Percentiles rank a stretch among this genome's conserved stretches.
phyloP scores from a whole-genome alignment of 2,797 vertebrate genomes.

The Karalla daura region DNA sequence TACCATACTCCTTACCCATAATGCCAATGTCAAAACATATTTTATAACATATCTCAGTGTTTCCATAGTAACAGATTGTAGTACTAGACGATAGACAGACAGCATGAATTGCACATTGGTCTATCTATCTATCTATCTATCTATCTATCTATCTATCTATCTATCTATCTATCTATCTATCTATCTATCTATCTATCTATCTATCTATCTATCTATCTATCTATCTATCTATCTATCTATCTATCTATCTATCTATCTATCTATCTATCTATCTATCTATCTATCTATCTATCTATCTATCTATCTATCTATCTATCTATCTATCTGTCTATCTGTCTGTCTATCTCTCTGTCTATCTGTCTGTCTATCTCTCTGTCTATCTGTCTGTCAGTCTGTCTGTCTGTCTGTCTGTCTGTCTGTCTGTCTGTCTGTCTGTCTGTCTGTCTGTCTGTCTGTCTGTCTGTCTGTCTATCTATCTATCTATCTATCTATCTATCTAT shows the following conservation, averaged over 20 bases:
- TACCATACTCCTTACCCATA: conserved; percentile 16
- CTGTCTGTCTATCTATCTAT: conserved; percentile 7
- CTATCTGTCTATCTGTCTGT: conserved; percentile 1
- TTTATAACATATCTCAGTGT: conserved; percentile 58
- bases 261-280: conserved; percentile 5
- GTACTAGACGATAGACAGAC: conserved; percentile 22
- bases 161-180: conserved; percentile 13
- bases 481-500: conserved; percentile 3
- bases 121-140: conserved; percentile 1
- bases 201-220: conserved; percentile 2
- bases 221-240: no score
- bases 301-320: no score
- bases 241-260: no score
- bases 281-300: neutral
- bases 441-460: conserved; percentile 14
- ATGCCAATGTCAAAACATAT: conserved; percentile 40
- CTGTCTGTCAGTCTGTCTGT: conserved; percentile 8
- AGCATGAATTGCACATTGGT: conserved; percentile 5
- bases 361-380: conserved; percentile 12
- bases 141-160: neutral
- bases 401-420: neutral
- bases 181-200: conserved; percentile 13
- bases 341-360: neutral
- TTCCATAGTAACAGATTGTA: conserved; percentile 63
- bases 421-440: neutral